phyloP scores from a whole-genome alignment of 2,888 invertebrate genomes.

The Limnephilus marmoratus region DNA sequence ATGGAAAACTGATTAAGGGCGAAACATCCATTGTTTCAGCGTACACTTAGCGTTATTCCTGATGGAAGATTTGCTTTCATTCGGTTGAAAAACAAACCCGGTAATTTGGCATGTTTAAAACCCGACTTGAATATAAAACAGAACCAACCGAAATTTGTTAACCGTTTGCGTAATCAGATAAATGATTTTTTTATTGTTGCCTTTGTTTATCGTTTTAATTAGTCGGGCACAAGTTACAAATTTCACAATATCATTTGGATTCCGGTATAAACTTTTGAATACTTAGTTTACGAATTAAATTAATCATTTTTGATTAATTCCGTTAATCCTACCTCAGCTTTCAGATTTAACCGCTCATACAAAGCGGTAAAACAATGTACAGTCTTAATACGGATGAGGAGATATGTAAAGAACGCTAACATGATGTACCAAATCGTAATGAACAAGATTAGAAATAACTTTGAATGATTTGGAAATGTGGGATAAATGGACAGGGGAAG shows the following conservation, averaged over 20 bases:
- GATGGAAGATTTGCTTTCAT: conserved; percentile 56
- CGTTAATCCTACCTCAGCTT: no score
- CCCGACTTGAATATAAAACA: conserved; percentile 51
- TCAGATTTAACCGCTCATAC: no score
- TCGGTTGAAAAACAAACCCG: conserved; percentile 53
- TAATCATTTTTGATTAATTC: background rate
- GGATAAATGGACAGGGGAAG: background rate
- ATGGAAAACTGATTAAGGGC: conserved; percentile 49
- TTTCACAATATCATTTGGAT: background rate
- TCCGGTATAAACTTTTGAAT: background rate
- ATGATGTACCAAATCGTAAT: background rate
- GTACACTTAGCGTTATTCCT: conserved; percentile 44
- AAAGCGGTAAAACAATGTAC: background rate
- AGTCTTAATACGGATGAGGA: background rate
- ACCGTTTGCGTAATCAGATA: conserved; percentile 51
- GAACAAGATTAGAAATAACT: background rate
- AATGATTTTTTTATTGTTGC: conserved; percentile 52
- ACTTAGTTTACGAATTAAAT: background rate
- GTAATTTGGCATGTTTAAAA: conserved; percentile 52
- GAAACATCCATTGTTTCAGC: conserved; percentile 41
- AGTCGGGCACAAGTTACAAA: background rate
- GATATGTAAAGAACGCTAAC: no score
- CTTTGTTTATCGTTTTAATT: conserved; percentile 44
- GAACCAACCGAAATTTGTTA: conserved; percentile 51
- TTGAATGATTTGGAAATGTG: background rate